phyloP scores from a whole-genome alignment of 2,888 invertebrate species.

The Periphyllus acericola region DNA sequence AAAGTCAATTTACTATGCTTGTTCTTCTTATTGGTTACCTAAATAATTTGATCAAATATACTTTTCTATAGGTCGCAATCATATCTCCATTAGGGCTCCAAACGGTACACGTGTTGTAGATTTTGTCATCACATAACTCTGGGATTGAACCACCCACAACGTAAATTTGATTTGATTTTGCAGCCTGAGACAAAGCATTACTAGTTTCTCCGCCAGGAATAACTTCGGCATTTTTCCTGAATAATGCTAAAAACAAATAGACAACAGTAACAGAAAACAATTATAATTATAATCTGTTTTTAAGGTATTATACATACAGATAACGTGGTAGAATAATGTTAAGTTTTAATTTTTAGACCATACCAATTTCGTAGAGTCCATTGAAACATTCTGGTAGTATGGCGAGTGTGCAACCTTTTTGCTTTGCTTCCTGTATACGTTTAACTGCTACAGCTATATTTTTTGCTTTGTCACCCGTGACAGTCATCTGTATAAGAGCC shows the following conservation, averaged over 20 bases:
- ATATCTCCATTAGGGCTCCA: slow-evolving; percentile 83
- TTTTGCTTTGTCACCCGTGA: slow-evolving; percentile 77
- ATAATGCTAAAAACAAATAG: neutral
- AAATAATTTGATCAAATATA: slow-evolving; percentile 66
- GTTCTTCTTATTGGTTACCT: too few species aligned
- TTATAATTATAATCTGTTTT: too few species aligned
- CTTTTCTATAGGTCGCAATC: slow-evolving; percentile 86
- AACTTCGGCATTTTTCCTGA: slow-evolving; percentile 80
- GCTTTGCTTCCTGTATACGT: slow-evolving; percentile 78
- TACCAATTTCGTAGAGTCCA: slow-evolving; percentile 89
- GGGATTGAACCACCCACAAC: slow-evolving; percentile 92
- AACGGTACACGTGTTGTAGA: slow-evolving; percentile 90
- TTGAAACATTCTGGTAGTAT: slow-evolving; percentile 90
- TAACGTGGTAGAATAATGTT: neutral
- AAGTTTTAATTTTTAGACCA: slow-evolving; percentile 59
- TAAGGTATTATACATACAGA: neutral
- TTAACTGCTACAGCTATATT: slow-evolving; percentile 80
- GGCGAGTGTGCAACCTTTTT: slow-evolving; percentile 73
- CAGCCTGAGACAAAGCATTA: slow-evolving; percentile 77
- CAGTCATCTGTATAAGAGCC: slow-evolving; percentile 85
- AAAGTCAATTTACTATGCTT: too few species aligned
- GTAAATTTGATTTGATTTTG: slow-evolving; percentile 79
- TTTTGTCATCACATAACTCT: slow-evolving; percentile 75
- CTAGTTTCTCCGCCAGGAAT: slow-evolving; percentile 84
- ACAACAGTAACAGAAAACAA: neutral